Evolutionary conservation across 1,140 invertebrate species (phyloP).

Genomic region (Eulimnadia texana): DNA sequence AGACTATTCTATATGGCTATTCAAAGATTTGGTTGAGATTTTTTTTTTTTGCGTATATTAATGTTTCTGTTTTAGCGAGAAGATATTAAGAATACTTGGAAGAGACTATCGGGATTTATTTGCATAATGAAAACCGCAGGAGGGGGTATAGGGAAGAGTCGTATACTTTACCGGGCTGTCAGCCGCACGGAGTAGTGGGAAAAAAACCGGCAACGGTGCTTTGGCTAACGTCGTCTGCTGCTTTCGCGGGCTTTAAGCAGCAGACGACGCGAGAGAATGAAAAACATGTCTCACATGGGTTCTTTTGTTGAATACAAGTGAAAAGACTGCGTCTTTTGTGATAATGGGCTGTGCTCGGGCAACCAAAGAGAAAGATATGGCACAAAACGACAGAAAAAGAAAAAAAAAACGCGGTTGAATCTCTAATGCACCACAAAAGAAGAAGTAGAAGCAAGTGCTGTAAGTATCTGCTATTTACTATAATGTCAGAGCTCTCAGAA

Average conservation of each 20-base stretch:
- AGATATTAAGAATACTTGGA: no score
- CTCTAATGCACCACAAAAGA: no score
- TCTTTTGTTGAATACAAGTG: not conserved
- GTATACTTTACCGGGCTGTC: not conserved
- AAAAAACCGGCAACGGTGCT: not conserved
- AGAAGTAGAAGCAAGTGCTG: no score
- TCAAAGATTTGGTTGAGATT: no score
- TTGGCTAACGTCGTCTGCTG: no score
- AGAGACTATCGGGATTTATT: no score
- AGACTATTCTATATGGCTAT: no score
- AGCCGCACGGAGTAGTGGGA: not conserved
- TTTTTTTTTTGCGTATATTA: no score
- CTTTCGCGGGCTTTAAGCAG: not conserved
- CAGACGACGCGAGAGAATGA: not conserved
- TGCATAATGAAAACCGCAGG: not conserved
- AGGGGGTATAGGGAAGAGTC: not conserved
- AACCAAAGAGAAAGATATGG: not conserved
- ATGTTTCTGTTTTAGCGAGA: no score
- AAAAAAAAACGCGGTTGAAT: no score
- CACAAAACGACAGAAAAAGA: not conserved
- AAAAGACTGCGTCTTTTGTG: not conserved
- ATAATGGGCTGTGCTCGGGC: not conserved
- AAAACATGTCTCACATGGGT: not conserved
- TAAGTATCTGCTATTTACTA: no score
- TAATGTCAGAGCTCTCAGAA: no score